A percentile compares a stretch with the other conserved stretches of the same genome.
phyloP scores from a whole-genome alignment of 1,140 invertebrate species.

The Brachionus manjavacas region DNA sequence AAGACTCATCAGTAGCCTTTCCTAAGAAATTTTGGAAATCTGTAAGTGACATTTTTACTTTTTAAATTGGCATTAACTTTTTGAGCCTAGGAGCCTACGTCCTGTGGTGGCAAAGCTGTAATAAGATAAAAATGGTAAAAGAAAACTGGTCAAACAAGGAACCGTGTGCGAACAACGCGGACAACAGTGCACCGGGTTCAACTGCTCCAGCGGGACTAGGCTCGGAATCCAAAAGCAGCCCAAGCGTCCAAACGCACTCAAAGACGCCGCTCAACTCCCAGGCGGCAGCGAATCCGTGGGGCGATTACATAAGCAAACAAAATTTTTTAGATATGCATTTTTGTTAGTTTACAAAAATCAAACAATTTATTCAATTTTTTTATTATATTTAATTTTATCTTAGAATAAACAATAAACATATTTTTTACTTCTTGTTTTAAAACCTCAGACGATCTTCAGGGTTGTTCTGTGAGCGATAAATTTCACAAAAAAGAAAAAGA shows the following conservation, averaged over 20 bases:
- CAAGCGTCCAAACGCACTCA: neutral
- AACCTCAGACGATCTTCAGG: neutral
- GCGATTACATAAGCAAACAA: slow-evolving; percentile 36
- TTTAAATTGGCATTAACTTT: neutral
- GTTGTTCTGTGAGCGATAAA: neutral
- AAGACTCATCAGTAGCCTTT: neutral
- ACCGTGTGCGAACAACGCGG: neutral
- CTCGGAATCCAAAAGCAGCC: neutral
- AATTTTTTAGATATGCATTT: slow-evolving; percentile 39
- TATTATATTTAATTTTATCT: neutral
- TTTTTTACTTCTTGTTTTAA: slow-evolving; percentile 4
- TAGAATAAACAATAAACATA: slow-evolving; percentile 18
- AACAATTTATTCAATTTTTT: neutral
- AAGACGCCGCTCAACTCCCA: neutral
- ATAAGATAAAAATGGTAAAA: slow-evolving; percentile 43
- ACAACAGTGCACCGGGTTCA: neutral
- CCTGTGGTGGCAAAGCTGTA: slow-evolving; percentile 34
- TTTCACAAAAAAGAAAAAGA: neutral
- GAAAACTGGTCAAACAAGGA: slow-evolving; percentile 32
- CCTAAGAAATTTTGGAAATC: slow-evolving; percentile 41
- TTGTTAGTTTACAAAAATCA: slow-evolving; percentile 16
- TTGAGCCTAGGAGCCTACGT: slow-evolving; percentile 38
- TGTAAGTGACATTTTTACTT: slow-evolving; percentile 11
- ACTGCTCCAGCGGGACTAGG: neutral
- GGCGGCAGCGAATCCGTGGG: slow-evolving; percentile 3